A percentile compares a stretch with the other conserved stretches of the same genome.
Conservation (phyloP, 2,113 vertebrate genomes). For the Pelusios castaneus region DNA sequence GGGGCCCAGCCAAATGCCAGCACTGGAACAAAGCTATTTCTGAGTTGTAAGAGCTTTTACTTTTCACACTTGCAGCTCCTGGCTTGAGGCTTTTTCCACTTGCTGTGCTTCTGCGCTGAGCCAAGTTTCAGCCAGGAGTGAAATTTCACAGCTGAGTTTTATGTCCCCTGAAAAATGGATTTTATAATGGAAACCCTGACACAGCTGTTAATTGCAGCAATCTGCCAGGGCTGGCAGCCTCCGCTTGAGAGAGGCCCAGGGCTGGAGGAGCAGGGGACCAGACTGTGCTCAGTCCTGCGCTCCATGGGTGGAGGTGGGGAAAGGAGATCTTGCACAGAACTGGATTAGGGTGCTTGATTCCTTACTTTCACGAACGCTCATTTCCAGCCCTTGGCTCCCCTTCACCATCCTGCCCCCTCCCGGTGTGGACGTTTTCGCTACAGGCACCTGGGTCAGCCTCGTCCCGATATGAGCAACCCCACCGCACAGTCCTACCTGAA, state of each 20-base stretch:
- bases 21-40: not conserved
- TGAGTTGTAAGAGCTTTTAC: not conserved
- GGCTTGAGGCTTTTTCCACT: not conserved
- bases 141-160: constrained; percentile 49
- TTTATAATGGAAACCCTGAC: constrained; percentile 70
- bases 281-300: not conserved
- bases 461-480: not conserved
- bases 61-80: constrained; percentile 41
- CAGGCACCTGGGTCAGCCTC: not conserved
- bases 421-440: not conserved
- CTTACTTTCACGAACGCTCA: not conserved
- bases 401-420: not conserved
- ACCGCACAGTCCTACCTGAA: not conserved
- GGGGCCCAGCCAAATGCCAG: accelerated
- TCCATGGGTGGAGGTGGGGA: too few relatives aligned
- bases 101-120: constrained; percentile 9
- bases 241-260: not conserved
- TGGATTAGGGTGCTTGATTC: not conserved
- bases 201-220: not conserved
- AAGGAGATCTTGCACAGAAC: not conserved
- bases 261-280: not conserved
- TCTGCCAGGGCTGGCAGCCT: not conserved
- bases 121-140: constrained; percentile 53
- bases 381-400: not conserved
- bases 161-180: constrained; percentile 31